These are phyloP conservation scores for Harpalus rubripes DNA, from an alignment of 2,888 invertebrate species.

Conservation along the genomic window DNA sequence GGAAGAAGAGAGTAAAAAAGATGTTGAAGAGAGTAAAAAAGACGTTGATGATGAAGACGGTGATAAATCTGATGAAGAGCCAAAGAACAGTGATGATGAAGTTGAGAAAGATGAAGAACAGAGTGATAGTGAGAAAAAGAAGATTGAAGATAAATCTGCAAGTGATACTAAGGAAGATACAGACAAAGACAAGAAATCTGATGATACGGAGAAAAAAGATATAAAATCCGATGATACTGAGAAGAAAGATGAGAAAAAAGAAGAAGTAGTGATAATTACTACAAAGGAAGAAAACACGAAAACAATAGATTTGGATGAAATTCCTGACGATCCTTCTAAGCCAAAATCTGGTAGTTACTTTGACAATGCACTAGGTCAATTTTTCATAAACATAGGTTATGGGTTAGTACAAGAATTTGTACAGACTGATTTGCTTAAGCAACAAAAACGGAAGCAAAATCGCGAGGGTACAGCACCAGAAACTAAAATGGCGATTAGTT, in stretches of 20 bases:
- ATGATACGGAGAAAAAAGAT: conserved; percentile 71
- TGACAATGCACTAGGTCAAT: conserved; percentile 92
- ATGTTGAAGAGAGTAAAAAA: conserved; percentile 71
- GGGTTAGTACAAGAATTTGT: conserved; percentile 95
- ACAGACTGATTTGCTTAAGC: conserved; percentile 92
- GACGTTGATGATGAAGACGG: conserved; percentile 74
- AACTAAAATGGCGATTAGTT: conserved; percentile 88
- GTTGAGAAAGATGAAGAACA: conserved; percentile 70
- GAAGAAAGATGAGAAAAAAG: conserved; percentile 65
- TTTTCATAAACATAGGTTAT: conserved; percentile 94
- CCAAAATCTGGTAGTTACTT: conserved; percentile 86
- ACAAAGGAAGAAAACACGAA: conserved; percentile 72
- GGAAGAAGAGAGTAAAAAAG: conserved; percentile 78
- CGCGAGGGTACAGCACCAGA: conserved; percentile 84
- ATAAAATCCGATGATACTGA: conserved; percentile 72
- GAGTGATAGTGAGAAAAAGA: conserved; percentile 69
- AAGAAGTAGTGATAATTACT: conserved; percentile 67
- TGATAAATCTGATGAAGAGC: conserved; percentile 72
- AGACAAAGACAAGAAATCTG: conserved; percentile 69
- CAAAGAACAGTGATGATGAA: conserved; percentile 68
- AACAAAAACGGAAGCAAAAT: conserved; percentile 91
- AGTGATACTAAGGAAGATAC: conserved; percentile 71
- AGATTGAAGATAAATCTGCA: conserved; percentile 69
- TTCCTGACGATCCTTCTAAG: conserved; percentile 68
- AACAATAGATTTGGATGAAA: conserved; percentile 71